These are phyloP conservation scores for Salvator merianae DNA, from an alignment of 2,113 vertebrate genomes.

Conservation along the genomic window DNA sequence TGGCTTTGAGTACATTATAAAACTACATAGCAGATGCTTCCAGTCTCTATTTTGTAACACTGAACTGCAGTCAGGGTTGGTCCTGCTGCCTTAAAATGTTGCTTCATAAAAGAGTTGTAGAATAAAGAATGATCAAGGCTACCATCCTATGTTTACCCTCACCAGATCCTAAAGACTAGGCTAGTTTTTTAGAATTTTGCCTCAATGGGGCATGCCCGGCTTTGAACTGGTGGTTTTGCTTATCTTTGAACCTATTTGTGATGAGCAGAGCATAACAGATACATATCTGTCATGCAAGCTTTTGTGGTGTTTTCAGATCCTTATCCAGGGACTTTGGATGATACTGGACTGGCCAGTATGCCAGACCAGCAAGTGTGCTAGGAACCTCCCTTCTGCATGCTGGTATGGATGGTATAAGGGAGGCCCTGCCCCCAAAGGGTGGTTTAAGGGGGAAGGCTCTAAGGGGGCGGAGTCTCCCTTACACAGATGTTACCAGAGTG, in stretches of 20 bases:
- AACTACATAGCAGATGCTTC: constrained; percentile 29
- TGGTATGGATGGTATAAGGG: too few species aligned
- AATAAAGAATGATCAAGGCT: neutral
- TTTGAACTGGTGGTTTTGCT: too few species aligned
- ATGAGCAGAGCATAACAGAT: too few species aligned
- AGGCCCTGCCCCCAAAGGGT: too few species aligned
- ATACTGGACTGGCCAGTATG: too few species aligned
- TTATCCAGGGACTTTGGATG: neutral
- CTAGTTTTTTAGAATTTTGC: neutral
- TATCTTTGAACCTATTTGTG: too few species aligned
- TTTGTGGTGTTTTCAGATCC: neutral
- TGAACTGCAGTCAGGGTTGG: constrained; percentile 2
- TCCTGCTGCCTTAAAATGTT: constrained; percentile 13
- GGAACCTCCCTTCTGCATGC: too few species aligned
- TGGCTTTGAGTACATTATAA: constrained; percentile 17
- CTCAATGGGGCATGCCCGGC: too few species aligned
- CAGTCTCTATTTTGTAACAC: constrained; percentile 6
- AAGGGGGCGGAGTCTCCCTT: too few species aligned
- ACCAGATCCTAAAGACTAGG: neutral
- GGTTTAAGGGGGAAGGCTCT: too few species aligned
- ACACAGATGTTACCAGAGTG: too few species aligned
- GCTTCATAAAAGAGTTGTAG: neutral
- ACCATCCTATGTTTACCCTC: neutral
- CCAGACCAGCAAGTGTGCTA: too few species aligned
- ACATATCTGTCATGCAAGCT: neutral